These are phyloP conservation scores for Enoplosus armatus DNA, from an alignment of 2,797 vertebrate genomes.

Conservation along the genomic window DNA sequence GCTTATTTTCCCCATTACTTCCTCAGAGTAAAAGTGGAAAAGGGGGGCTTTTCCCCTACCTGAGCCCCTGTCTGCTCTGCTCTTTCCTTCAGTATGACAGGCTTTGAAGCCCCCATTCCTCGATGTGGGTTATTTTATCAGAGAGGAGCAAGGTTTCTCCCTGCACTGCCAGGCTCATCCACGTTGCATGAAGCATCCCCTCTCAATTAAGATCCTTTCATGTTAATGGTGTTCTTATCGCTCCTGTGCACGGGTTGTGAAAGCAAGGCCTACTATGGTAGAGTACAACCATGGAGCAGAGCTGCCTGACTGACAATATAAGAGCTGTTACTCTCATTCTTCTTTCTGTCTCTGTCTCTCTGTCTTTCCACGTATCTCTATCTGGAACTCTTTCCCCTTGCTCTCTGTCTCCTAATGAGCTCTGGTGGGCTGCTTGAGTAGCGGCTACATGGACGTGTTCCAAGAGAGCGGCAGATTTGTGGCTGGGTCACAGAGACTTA, in stretches of 20 bases:
- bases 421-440: conserved; percentile 35
- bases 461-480: conserved; percentile 41
- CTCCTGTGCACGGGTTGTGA: conserved; percentile 73
- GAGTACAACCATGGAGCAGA: conserved; percentile 66
- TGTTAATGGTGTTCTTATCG: conserved; percentile 84
- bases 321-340: conserved; percentile 57
- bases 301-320: conserved; percentile 62
- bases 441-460: conserved; percentile 50
- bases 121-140: conserved; percentile 76
- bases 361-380: conserved; percentile 49
- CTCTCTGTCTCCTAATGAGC: conserved; percentile 66
- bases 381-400: conserved; percentile 38
- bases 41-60: conserved; percentile 58
- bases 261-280: conserved; percentile 73
- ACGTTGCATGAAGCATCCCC: conserved; percentile 74
- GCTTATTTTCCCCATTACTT: conserved; percentile 43
- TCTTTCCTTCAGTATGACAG: conserved; percentile 58
- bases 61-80: conserved; percentile 63
- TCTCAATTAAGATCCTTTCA: conserved; percentile 86
- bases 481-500: conserved; percentile 63
- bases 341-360: conserved; percentile 54
- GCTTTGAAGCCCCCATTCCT: conserved; percentile 75
- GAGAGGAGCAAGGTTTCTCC: conserved; percentile 72
- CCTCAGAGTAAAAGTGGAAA: conserved; percentile 45
- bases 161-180: conserved; percentile 62